These are phyloP conservation scores for Sturnus vulgaris DNA, from an alignment of 2,113 vertebrate genomes.

Conservation along the genomic window DNA sequence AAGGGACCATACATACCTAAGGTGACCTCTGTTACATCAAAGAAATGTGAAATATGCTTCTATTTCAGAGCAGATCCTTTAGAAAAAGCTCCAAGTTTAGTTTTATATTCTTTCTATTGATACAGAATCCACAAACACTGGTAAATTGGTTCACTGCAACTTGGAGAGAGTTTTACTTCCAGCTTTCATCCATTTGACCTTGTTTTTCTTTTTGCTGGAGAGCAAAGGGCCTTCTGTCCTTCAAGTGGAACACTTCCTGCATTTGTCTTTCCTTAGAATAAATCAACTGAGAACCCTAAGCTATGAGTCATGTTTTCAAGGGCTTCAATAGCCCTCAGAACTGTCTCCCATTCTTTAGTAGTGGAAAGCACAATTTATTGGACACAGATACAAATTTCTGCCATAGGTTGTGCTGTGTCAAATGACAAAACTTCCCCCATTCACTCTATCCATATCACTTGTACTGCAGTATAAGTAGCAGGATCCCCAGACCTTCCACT, in stretches of 20 bases:
- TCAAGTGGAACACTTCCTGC: not conserved
- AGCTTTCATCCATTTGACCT: not conserved
- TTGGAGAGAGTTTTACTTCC: not conserved
- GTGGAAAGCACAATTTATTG: not conserved
- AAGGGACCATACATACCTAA: not conserved
- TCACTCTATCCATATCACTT: not conserved
- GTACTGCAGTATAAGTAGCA: not conserved
- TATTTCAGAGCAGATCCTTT: not conserved
- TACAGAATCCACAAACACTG: not conserved
- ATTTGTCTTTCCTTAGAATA: not conserved
- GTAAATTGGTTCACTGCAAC: not conserved
- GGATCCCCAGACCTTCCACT: not conserved
- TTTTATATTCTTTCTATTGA: not conserved
- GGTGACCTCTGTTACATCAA: not conserved
- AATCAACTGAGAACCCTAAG: not conserved
- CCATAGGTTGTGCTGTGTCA: not conserved
- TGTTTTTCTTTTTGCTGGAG: not conserved
- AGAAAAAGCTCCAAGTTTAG: not conserved
- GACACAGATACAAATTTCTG: not conserved
- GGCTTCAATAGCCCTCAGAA: not conserved
- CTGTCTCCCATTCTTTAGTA: not conserved
- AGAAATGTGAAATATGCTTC: not conserved
- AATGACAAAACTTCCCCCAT: not conserved
- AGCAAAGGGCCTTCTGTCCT: not conserved
- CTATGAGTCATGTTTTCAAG: not conserved